Conservation (phyloP, 2,113 vertebrate species). For the Nematolebias whitei region DNA sequence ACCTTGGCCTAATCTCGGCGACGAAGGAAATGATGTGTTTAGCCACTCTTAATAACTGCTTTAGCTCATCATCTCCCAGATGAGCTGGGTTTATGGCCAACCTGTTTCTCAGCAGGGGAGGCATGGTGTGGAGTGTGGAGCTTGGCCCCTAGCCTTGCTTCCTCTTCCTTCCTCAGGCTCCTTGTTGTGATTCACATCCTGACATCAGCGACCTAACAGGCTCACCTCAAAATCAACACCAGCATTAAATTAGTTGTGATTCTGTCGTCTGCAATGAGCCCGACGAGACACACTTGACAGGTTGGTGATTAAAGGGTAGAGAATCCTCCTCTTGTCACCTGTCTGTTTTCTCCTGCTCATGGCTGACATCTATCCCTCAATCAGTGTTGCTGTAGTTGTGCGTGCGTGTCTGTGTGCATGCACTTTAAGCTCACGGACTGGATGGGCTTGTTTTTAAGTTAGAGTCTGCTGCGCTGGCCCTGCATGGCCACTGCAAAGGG, state of each 20-base stretch:
- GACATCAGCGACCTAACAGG: conserved; percentile 45
- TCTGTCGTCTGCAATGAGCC: conserved; percentile 23
- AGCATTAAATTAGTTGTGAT: conserved; percentile 7
- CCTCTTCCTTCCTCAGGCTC: conserved; percentile 24
- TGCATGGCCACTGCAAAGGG: conserved; percentile 54
- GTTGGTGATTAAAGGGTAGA: conserved; percentile 49
- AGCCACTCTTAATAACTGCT: conserved; percentile 74
- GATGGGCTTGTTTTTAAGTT: conserved; percentile 65
- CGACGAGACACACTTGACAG: conserved; percentile 41
- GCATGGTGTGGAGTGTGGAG: conserved; percentile 5
- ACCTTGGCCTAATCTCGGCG: conserved; percentile 67
- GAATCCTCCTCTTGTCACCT: conserved; percentile 41
- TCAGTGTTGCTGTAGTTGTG: conserved; percentile 2
- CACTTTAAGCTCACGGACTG: conserved; percentile 14
- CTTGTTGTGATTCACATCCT: conserved; percentile 48
- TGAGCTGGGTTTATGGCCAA: conserved; percentile 15
- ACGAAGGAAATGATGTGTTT: conserved; percentile 75
- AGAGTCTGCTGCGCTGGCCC: conserved; percentile 59
- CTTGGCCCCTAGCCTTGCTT: conserved; percentile 19
- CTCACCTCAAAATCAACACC: conserved; percentile 35
- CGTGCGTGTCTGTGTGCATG: neutral
- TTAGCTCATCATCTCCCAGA: conserved; percentile 58
- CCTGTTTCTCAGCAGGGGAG: conserved; percentile 20
- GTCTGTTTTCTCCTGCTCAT: conserved; percentile 24
- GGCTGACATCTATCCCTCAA: conserved; percentile 45